Base-by-base conservation (phyloP, 1,140 invertebrate species). In the Aphelenchoides avenae region DNA sequence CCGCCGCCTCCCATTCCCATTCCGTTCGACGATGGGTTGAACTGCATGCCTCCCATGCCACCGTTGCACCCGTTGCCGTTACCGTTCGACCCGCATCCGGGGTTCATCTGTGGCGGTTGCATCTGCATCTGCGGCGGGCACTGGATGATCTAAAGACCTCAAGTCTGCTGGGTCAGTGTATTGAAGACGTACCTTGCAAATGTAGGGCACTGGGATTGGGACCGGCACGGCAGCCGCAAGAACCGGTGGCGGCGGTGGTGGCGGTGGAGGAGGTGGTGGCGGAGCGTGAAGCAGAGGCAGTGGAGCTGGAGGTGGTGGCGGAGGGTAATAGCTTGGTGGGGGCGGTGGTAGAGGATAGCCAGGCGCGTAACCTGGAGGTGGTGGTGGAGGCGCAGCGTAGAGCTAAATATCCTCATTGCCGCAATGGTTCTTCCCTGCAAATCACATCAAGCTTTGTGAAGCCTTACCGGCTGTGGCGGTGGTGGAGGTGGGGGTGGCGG, bases 161-260 rank as follows among this genome's bases (percentile, higher is more conserved):
- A 39, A 53, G 47, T n/a, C n/a, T n/a, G n/a, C n/a, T n/a, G n/a
- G n/a, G n/a, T n/a, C n/a, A n/a, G n/a, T n/a, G n/a, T n/a, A n/a
- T n/a, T n/a, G n/a, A n/a, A n/a, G n/a, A n/a, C n/a, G n/a, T n/a
- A 50, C 48, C 29, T 2, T 2, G 7, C 42, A 52, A 51, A 52
- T 5, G 49, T 26, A 5, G 51, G 15, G 15, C 22, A 55, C 13
- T 15, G 52, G 52, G 7, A 22, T 36, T 1, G 53, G n/a, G 1
- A 55, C 18, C 27, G 51, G 48, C 24, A 20, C 11, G 18, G 36
- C 51, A 3, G 15, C 5, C 2, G 52, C 27, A 4, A 22, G 18
- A 0, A 39, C 43, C 9, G 49, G n/a, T 57, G 51, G 51, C 13
- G 42, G 26, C 5, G 52, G 52, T 1, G 52, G 18, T 13, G 52